Evolutionary conservation across 2,113 vertebrate species (phyloP).

Genomic region (Cryptomyrus ogoouensis): DNA sequence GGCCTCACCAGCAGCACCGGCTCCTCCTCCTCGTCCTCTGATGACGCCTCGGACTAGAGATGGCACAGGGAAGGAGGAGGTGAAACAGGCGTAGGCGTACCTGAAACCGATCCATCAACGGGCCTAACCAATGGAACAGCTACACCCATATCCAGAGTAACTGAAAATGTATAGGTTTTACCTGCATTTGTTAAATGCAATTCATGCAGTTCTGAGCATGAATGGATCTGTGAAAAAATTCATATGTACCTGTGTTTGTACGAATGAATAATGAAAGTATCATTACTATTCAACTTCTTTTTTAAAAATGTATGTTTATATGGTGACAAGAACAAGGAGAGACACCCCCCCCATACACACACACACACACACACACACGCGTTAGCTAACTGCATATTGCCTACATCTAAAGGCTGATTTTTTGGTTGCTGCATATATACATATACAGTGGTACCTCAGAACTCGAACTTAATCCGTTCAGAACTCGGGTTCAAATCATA

Average conservation of each 20-base stretch:
- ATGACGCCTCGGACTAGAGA: slow-evolving; percentile 69
- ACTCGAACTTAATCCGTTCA: no score
- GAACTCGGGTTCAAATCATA: no score
- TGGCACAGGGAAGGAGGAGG: not conserved
- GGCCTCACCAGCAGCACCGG: slow-evolving; percentile 68
- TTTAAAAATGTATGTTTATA: no score
- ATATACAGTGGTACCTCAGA: no score
- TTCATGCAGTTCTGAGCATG: not conserved
- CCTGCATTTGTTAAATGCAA: not conserved
- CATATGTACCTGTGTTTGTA: no score
- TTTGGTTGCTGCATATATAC: not conserved
- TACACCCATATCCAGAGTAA: not conserved
- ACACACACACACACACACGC: no score
- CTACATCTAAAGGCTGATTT: not conserved
- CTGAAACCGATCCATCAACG: not conserved
- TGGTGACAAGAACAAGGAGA: no score
- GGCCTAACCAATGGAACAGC: not conserved
- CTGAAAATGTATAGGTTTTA: not conserved
- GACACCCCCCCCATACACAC: not conserved
- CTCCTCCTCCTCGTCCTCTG: slow-evolving; percentile 79
- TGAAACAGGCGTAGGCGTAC: not conserved
- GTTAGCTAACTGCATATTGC: not conserved
- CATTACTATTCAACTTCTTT: no score
- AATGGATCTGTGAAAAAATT: not conserved
- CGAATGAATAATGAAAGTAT: no score